phyloP scores from a whole-genome alignment of 2,888 invertebrate genomes.

The Ethmia dodecea region DNA sequence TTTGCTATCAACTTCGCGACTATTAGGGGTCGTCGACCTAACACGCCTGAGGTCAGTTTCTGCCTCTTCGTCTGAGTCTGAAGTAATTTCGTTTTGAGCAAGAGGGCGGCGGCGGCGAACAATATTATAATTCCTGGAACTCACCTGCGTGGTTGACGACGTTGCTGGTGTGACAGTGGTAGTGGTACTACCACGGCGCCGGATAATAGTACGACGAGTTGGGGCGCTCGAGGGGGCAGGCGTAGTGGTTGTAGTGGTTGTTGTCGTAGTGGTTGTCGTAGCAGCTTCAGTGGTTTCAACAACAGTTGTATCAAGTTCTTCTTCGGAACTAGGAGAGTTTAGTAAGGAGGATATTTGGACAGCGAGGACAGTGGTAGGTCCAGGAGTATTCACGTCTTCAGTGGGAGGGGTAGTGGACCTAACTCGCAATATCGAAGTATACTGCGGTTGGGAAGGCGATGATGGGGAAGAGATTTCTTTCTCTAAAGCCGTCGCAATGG shows the following conservation, averaged over 20 bases:
- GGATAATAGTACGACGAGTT: slow-evolving; percentile 34
- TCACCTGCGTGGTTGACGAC: slow-evolving; percentile 68
- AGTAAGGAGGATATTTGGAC: slow-evolving; percentile 67
- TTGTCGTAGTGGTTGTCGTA: slow-evolving; percentile 37
- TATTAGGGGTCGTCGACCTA: slow-evolving; percentile 69
- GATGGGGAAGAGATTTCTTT: slow-evolving; percentile 56
- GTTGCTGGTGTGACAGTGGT: slow-evolving; percentile 33
- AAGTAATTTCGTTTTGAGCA: slow-evolving; percentile 58
- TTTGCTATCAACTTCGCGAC: slow-evolving; percentile 49
- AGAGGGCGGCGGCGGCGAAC: slow-evolving; percentile 60
- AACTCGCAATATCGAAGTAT: slow-evolving; percentile 54
- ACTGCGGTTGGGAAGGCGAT: slow-evolving; percentile 59
- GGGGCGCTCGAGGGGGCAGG: slow-evolving; percentile 29
- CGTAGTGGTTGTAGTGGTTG: slow-evolving; percentile 32
- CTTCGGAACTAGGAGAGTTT: slow-evolving; percentile 42
- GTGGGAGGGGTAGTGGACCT: slow-evolving; percentile 48
- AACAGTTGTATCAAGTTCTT: slow-evolving; percentile 32
- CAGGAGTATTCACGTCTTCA: slow-evolving; percentile 34
- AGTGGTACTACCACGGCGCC: slow-evolving; percentile 14
- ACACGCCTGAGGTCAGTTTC: slow-evolving; percentile 48
- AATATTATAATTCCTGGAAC: slow-evolving; percentile 72
- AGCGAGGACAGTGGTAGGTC: slow-evolving; percentile 62
- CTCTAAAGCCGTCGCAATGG: slow-evolving; percentile 54
- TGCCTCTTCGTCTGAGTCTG: slow-evolving; percentile 44
- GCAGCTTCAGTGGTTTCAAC: slow-evolving; percentile 36